Base-by-base conservation (phyloP, 2,797 vertebrate genomes). In the Aplochiton taeniatus region DNA sequence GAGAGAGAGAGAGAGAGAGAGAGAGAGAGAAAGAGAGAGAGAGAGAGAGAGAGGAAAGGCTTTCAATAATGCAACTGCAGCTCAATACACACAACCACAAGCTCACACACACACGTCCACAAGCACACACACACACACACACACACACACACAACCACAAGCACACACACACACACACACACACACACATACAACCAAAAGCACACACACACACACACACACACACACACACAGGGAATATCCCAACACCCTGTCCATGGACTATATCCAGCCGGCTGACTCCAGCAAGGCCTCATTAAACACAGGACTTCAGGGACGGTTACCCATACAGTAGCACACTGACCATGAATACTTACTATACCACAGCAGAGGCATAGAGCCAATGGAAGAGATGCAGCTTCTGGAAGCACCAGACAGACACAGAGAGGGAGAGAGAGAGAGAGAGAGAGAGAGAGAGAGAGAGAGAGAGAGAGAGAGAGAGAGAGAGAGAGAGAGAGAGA, bases 281-380 rank as follows among this genome's bases (percentile, higher is more conserved):
- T 31, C 31, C 31, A 31, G 31, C 31, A 31, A 2, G 31, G 31
- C 59, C 53, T 83, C 81, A 85, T 89, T 87, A 82, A 79, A 48
- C 70, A 60, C 52, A 70, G 72, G 64, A 75, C 31, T 31, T 3
- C 31, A 31, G 31, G 60, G 69, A 76, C 0, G n/a, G 64, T 68
- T 46, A 31, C 71, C 69, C 31, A 31, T 31, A 31, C 31, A 70
- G 45, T 2, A 8, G 57, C 43, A 67, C n/a, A 72, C 31, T 8
- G 42, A 20, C 41, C 50, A 68, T 74, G 71, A 75, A 82, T 83
- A 81, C 81, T 79, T 74, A 75, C 72, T 45, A 43, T 17, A 41
- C n/a, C 58, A 48, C 17, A 19, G 49, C 42, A 31, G 31, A 31
- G 31, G 31, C 31, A 31, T 31, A 31, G 31, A 2, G 31, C 31